Evolutionary conservation across 92 coral and sea anemone genomes (phyloP).

Genomic region (Pocillopora meandrina): DNA sequence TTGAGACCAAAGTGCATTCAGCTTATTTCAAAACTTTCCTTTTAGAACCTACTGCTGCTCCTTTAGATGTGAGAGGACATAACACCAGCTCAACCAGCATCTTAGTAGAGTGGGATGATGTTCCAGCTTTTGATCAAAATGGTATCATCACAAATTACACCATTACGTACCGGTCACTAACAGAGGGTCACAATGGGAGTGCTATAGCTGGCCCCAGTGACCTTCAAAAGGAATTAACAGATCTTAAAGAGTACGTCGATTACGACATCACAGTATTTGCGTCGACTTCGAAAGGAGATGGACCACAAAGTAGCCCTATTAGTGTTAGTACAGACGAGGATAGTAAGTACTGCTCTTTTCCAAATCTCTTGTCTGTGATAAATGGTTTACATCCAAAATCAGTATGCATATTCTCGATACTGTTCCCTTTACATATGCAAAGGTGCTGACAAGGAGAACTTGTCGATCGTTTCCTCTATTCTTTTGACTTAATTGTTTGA

Average conservation of each 20-base stretch:
- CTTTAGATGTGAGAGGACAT: neutral
- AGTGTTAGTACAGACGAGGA: constrained; percentile 58
- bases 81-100: constrained; percentile 50
- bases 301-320: constrained; percentile 48
- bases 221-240: constrained; percentile 27
- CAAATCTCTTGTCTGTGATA: too few species aligned
- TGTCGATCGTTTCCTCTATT: too few species aligned
- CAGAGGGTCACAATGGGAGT: neutral
- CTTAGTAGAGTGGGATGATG: constrained; percentile 44
- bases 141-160: constrained; percentile 52
- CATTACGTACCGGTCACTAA: constrained; percentile 16
- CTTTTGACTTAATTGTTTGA: too few species aligned
- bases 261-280: constrained; percentile 65
- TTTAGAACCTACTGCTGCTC: constrained; percentile 51
- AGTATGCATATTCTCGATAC: too few species aligned
- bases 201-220: constrained; percentile 16
- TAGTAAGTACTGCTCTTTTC: constrained; percentile 35
- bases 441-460: too few species aligned
- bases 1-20: too few species aligned
- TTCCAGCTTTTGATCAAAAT: constrained; percentile 37
- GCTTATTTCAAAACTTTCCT: too few species aligned
- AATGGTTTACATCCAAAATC: too few species aligned
- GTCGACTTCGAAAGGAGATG: constrained; percentile 52
- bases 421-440: too few species aligned
- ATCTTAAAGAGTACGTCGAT: constrained; percentile 52